Base-by-base conservation (phyloP, 2,888 invertebrate genomes). In the Rhodophaea formosa region DNA sequence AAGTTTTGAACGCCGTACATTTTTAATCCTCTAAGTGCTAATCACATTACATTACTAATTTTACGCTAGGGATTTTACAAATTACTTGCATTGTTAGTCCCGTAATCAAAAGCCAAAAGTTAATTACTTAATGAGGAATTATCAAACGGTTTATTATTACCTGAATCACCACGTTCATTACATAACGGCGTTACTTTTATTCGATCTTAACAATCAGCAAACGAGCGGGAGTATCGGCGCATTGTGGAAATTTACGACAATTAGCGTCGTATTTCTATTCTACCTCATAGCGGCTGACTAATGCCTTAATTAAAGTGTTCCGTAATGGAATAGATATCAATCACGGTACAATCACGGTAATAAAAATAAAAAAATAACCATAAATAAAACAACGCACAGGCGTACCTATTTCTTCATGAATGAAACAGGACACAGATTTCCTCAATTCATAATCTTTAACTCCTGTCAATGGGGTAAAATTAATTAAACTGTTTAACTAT, bases 191-290 rank as follows among this genome's bases (percentile, higher is more conserved):
- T 17, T 29, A 29, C 17, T 5, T 49, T 49, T 15, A 15, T 15
- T 15, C 15, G 49, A 49, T 32, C 8, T 30, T 15, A 49, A 49
- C 49, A 32, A 23, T 49, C 15, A 49, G 49, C 32, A 15, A 49
- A 49, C 32, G 32, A 23, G 46, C 39, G 49, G 32, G 32, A 46
- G 32, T 32, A 51, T 51, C 17, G 8, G 16, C 51, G 51, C 29
- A 51, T 29, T 51, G 51, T 51, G 51, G 51, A 51, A 51, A 51
- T 35, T 51, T 51, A 51, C 51, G 10, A 15, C 12, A 35, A 51
- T 51, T 35, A 35, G 35, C 16, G 30, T 14, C 17, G 16, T 32
- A 17, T 10, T 15, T 45, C 16, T 45, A 12, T 16, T 16, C 15
- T 51, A 16, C 12, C 12, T 51, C 16, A 51, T 51, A 14, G 14